Percentiles rank a stretch among this genome's conserved stretches.
phyloP scores from a whole-genome alignment of 2,113 vertebrate genomes.

The Pedionomus torquatus region DNA sequence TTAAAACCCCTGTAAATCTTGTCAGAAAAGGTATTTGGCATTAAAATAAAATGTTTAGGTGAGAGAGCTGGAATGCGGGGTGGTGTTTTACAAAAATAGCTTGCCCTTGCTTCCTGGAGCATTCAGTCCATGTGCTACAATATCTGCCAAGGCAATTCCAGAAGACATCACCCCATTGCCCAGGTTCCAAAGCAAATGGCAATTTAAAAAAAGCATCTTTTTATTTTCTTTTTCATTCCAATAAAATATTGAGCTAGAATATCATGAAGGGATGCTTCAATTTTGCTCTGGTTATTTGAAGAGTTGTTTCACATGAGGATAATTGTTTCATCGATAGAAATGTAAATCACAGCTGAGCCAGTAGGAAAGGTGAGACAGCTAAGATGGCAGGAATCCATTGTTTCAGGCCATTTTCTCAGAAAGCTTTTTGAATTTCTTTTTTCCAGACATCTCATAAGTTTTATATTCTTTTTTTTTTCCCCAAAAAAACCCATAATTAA shows the following conservation, averaged over 20 bases:
- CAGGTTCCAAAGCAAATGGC: conserved; percentile 1
- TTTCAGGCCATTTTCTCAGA: conserved; percentile 44
- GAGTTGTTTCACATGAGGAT: conserved; percentile 16
- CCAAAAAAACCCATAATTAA: conserved; percentile 5
- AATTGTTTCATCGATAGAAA: neutral
- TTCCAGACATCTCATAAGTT: neutral
- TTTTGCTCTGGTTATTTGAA: neutral
- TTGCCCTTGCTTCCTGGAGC: neutral
- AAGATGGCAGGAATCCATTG: conserved; percentile 1
- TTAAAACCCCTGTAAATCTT: conserved; percentile 9
- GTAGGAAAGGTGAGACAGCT: conserved; percentile 23
- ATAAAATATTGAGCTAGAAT: neutral
- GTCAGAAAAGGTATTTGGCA: conserved; percentile 6
- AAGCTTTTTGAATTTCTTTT: conserved; percentile 34
- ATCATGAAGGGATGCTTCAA: neutral
- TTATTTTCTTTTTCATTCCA: neutral
- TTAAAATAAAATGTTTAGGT: neutral
- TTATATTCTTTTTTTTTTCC: neutral
- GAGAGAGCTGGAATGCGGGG: neutral
- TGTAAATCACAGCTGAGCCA: neutral
- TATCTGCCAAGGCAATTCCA: neutral
- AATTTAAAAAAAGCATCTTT: neutral
- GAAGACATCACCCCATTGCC: neutral
- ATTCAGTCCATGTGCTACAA: neutral
- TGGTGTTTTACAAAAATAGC: neutral